A percentile compares a stretch with the other conserved stretches of the same genome.
Evolutionary conservation across 2,113 vertebrate genomes (phyloP).

Genomic region (Alethe diademata): DNA sequence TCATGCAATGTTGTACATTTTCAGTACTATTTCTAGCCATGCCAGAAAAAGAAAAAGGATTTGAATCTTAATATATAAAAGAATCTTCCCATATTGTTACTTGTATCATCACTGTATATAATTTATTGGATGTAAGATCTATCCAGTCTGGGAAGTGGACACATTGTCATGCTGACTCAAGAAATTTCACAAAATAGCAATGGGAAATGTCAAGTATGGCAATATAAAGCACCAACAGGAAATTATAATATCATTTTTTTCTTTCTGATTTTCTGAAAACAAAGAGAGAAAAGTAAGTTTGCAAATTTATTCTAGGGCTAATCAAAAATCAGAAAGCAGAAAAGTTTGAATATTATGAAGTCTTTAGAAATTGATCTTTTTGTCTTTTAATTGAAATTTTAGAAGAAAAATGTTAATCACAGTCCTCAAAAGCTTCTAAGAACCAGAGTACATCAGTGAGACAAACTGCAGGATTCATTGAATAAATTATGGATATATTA

Average conservation of each 20-base stretch:
- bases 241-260: not conserved
- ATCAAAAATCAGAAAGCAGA: not conserved
- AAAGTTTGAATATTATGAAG: not conserved
- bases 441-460: not conserved
- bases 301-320: not conserved
- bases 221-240: not conserved
- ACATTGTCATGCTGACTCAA: not conserved
- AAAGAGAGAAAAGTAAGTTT: not conserved
- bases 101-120: not conserved
- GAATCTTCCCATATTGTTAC: not conserved
- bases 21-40: not conserved
- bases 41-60: not conserved
- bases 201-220: not conserved
- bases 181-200: not conserved
- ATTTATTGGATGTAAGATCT: not conserved
- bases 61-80: not conserved
- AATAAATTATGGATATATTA: not conserved
- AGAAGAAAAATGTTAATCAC: not conserved
- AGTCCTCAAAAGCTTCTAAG: not conserved
- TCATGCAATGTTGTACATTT: not conserved
- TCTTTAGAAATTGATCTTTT: not conserved
- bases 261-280: not conserved
- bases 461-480: not conserved
- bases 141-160: not conserved
- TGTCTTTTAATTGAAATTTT: not conserved